Conservation (phyloP, 2,113 vertebrate species). For the Reinhardtius hippoglossoides region DNA sequence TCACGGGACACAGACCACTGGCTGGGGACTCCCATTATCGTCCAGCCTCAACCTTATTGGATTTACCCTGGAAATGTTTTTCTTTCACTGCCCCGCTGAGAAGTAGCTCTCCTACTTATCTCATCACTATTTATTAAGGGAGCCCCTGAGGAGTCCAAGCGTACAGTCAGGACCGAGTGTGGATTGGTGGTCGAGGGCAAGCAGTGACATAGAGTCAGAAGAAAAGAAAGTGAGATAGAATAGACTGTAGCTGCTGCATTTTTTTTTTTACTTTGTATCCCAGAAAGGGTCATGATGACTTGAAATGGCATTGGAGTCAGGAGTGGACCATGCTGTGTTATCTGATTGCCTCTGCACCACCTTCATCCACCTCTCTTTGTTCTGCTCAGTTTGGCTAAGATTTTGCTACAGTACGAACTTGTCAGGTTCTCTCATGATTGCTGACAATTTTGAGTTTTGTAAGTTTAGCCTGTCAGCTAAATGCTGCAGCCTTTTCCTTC, state of each 20-base stretch:
- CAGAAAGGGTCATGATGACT: conserved; percentile 27
- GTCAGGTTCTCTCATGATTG: conserved; percentile 18
- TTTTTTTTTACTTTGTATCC: conserved; percentile 18
- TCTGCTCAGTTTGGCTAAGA: conserved; percentile 9
- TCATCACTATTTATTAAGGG: conserved; percentile 79
- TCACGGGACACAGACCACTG: conserved; percentile 24
- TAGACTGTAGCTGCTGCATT: neutral
- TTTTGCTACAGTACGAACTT: neutral
- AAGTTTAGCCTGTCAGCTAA: conserved; percentile 57
- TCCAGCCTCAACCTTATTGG: conserved; percentile 66
- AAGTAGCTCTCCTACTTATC: conserved; percentile 71
- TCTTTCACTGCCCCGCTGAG: conserved; percentile 60
- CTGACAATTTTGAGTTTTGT: conserved; percentile 41
- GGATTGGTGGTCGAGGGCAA: conserved; percentile 13
- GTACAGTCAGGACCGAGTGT: conserved; percentile 35
- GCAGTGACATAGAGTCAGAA: neutral
- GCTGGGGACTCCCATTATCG: conserved; percentile 62
- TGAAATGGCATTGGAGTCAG: conserved; percentile 14
- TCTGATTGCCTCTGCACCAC: conserved; percentile 32
- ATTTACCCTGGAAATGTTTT: conserved; percentile 78
- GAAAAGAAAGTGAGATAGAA: conserved; percentile 15
- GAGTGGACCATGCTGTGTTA: conserved; percentile 13
- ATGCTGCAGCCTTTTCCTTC: conserved; percentile 14
- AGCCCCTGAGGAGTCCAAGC: conserved; percentile 56
- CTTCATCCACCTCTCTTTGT: conserved; percentile 18